Conservation (phyloP, 2,113 vertebrate species). For the Empidonax alnorum region DNA sequence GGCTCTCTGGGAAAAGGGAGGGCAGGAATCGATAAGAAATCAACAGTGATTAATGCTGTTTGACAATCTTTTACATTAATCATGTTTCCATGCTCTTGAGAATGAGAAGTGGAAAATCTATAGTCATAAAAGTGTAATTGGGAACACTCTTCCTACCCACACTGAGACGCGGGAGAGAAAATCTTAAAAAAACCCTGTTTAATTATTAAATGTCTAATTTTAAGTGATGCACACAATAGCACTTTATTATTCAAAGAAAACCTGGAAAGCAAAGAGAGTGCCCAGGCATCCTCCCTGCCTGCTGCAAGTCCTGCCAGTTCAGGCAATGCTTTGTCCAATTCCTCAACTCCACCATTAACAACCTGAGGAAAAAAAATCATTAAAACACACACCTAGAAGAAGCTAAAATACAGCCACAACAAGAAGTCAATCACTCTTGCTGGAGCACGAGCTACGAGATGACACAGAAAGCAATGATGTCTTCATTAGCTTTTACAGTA, state of each 20-base stretch:
- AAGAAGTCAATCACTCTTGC: constrained; percentile 24
- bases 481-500: constrained; percentile 62
- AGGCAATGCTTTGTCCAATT: neutral
- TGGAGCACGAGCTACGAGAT: neutral
- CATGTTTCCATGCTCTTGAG: constrained; percentile 43
- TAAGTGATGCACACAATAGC: neutral
- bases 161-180: neutral
- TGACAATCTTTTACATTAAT: constrained; percentile 72
- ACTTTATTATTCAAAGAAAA: neutral
- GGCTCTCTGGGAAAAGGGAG: neutral
- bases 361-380: neutral
- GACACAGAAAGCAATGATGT: constrained; percentile 18
- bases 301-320: neutral
- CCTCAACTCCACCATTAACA: neutral
- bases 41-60: constrained; percentile 69
- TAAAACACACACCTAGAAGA: constrained; percentile 13
- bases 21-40: constrained; percentile 54
- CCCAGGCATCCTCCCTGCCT: neutral
- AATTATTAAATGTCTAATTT: neutral
- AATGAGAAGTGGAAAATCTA: constrained; percentile 56
- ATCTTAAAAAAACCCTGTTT: neutral
- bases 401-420: constrained; percentile 11
- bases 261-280: neutral
- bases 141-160: constrained; percentile 18
- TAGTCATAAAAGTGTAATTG: constrained; percentile 59